Conservation (phyloP, 2,797 vertebrate genomes). For the Cuculus canorus region DNA sequence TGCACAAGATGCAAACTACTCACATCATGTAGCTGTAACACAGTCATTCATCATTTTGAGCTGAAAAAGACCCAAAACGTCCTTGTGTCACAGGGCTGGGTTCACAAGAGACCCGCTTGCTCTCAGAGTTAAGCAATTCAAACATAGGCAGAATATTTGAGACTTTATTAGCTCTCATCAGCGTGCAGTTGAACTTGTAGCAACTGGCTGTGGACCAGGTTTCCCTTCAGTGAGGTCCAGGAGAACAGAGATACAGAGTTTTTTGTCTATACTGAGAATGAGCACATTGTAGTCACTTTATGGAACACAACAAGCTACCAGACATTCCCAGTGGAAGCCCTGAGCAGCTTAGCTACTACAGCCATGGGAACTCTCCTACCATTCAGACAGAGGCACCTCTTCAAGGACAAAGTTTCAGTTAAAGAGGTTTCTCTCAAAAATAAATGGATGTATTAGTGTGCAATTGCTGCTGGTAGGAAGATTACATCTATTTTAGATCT, state of each 20-base stretch:
- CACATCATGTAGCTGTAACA: rapidly evolving
- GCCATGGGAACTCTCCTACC: background rate
- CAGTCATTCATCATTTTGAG: background rate
- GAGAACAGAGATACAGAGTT: background rate
- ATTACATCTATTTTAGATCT: background rate
- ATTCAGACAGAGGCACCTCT: background rate
- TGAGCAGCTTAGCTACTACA: background rate
- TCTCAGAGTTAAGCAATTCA: background rate
- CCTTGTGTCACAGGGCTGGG: background rate
- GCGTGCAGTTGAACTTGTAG: rapidly evolving
- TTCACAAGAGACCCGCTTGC: rapidly evolving
- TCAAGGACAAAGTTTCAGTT: background rate
- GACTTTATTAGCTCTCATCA: background rate
- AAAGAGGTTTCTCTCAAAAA: background rate
- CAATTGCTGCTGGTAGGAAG: background rate
- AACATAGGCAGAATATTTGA: background rate
- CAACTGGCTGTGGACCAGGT: background rate
- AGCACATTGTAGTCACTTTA: background rate
- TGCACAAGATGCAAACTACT: background rate
- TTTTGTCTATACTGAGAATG: background rate
- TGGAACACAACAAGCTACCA: background rate
- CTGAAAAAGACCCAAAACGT: background rate
- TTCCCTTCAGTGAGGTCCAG: background rate
- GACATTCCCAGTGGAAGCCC: background rate
- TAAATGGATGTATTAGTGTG: background rate